Evolutionary conservation across 2,888 invertebrate species (phyloP), one percentile per base, ranked within the genome.

Genomic region (Seira ritae): DNA sequence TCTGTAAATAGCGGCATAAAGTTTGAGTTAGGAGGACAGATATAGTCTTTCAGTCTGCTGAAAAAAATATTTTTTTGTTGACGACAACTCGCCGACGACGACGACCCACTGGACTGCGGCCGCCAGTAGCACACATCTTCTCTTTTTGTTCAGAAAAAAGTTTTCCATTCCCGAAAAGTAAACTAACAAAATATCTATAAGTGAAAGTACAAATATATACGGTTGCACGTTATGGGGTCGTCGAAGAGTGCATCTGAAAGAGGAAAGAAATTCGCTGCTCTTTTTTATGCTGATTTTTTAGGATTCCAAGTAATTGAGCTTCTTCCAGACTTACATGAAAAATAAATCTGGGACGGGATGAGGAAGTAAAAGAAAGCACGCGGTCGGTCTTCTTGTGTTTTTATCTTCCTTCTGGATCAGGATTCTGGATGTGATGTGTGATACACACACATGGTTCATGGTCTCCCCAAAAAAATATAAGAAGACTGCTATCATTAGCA

Each of bases 21-120:
- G 78, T 78, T 78, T 78, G 78, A 78, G 71, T 78, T 78, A 78
- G 70, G 78, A 72, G 71, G 78, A 78, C 78, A 78, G 78, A 78
- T 78, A 78, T 78, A n/a, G 71, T 65, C 78, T 72, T 67, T 67
- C 24, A 62, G 23, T 78, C 71, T 71, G 78, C 78, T 46, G 31
- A 31, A n/a, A n/a, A n/a, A n/a, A 71, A 71, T 71, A 71, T 15
- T 42, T 50, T n/a, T 50, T 15, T 50, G 50, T 50, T 12, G 50
- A 50, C 50, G 15, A 50, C 50, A n/a, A n/a, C n/a, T n/a, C n/a
- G n/a, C n/a, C n/a, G 50, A 50, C 31, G 31, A 31, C 8, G 31
- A 8, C 31, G 31, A 31, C 31, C 31, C 31, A 50, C 2, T 50
- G 50, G 50, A 50, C 50, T 50, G 12, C 12, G 50, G 50, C 50